Percentiles rank a stretch among this genome's conserved stretches.
phyloP scores from a whole-genome alignment of 2,797 vertebrate species.

The Pogoniulus pusillus region DNA sequence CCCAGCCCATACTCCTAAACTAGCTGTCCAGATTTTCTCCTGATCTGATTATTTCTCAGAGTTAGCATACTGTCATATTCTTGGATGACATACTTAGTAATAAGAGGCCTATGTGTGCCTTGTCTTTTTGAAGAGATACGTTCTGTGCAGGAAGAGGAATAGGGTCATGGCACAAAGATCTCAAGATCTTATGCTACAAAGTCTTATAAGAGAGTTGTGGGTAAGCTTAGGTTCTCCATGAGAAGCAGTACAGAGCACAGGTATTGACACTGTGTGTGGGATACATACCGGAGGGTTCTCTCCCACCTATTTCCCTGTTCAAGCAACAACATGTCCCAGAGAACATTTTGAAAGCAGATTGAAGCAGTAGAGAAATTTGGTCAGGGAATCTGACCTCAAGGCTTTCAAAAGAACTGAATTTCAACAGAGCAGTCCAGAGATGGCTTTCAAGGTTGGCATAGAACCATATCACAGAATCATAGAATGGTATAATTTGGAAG shows the following conservation, averaged over 20 bases:
- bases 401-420: neutral
- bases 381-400: neutral
- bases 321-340: fast-evolving
- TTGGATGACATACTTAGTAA: neutral
- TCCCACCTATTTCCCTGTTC: neutral
- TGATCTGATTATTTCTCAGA: neutral
- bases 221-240: neutral
- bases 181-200: neutral
- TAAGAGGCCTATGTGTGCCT: neutral
- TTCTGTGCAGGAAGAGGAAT: neutral
- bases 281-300: neutral
- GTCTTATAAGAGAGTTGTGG: neutral
- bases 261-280: neutral
- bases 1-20: neutral
- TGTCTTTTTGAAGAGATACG: neutral
- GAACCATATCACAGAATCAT: too few species aligned
- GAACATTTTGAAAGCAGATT: neutral
- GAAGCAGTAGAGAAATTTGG: neutral
- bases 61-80: neutral
- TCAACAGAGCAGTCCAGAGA: neutral
- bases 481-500: too few species aligned
- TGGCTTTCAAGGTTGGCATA: neutral
- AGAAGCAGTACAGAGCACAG: neutral
- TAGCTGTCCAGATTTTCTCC: neutral
- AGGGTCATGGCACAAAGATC: neutral